Percentiles rank a stretch among this genome's conserved stretches.
phyloP scores from a whole-genome alignment of 2,113 vertebrate genomes.

The Monopterus albus region DNA sequence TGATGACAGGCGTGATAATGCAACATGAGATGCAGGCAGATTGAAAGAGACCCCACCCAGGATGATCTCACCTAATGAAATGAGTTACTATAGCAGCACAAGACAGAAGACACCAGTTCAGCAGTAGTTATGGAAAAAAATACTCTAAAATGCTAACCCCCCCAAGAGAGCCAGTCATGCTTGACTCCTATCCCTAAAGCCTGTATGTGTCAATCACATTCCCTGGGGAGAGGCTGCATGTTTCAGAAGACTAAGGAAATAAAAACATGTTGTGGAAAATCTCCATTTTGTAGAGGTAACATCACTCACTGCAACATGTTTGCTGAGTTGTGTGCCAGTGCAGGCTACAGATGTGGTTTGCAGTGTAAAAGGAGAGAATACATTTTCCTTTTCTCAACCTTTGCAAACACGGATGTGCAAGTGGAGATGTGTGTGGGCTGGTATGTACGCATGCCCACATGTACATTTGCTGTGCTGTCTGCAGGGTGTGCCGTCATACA shows the following conservation, averaged over 20 bases:
- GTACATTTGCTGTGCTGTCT: slow-evolving; percentile 57
- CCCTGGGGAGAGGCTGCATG: slow-evolving; percentile 66
- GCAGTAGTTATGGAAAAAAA: slow-evolving; percentile 61
- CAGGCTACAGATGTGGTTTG: slow-evolving; percentile 70
- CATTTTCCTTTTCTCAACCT: slow-evolving; percentile 47
- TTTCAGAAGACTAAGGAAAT: slow-evolving; percentile 72
- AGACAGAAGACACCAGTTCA: slow-evolving; percentile 54
- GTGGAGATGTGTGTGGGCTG: slow-evolving; percentile 63
- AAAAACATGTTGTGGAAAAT: slow-evolving; percentile 77
- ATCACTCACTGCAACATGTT: slow-evolving; percentile 70
- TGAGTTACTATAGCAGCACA: slow-evolving; percentile 63
- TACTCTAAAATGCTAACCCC: slow-evolving; percentile 61
- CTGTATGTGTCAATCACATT: slow-evolving; percentile 76
- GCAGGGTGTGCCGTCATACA: slow-evolving; percentile 63
- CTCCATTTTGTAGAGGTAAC: slow-evolving; percentile 70
- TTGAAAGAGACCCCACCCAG: slow-evolving; percentile 73
- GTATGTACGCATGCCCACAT: slow-evolving; percentile 58
- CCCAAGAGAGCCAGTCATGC: slow-evolving; percentile 72
- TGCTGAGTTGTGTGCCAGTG: slow-evolving; percentile 57
- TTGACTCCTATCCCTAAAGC: slow-evolving; percentile 74
- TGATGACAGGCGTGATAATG: slow-evolving; percentile 74
- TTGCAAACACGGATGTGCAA: slow-evolving; percentile 32
- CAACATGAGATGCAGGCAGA: slow-evolving; percentile 72
- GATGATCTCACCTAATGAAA: slow-evolving; percentile 77
- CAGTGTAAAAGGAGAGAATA: slow-evolving; percentile 49